phyloP scores from a whole-genome alignment of 2,888 invertebrate genomes.

The Gastrophysa polygoni region DNA sequence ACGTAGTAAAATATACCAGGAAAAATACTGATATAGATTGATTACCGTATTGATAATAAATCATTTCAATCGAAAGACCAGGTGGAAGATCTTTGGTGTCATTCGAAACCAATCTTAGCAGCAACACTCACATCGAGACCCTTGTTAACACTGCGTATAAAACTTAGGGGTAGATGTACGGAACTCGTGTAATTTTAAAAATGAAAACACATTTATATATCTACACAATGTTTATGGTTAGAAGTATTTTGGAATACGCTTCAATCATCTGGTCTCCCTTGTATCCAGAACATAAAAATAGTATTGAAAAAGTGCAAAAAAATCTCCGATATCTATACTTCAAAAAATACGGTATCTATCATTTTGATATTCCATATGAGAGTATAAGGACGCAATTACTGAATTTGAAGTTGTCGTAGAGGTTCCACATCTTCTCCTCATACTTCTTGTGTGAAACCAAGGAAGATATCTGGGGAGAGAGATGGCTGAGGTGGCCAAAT shows the following conservation, averaged over 20 bases:
- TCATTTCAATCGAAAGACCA: background rate
- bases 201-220: no score
- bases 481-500: no score
- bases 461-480: no score
- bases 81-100: background rate
- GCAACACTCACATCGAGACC: background rate
- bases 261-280: background rate
- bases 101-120: background rate
- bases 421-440: no score
- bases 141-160: background rate
- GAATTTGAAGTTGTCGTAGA: no score
- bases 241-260: background rate
- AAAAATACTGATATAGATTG: background rate
- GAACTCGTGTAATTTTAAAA: no score
- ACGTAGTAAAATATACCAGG: constrained; percentile 9
- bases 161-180: background rate
- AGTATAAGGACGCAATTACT: no score
- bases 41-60: background rate
- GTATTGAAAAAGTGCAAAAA: background rate
- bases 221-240: background rate
- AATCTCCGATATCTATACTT: background rate
- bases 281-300: background rate
- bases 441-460: no score
- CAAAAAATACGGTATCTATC: background rate
- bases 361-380: background rate